Evolutionary conservation across 2,888 invertebrate genomes (phyloP).

Genomic region (Brachyopa scutellaris): DNA sequence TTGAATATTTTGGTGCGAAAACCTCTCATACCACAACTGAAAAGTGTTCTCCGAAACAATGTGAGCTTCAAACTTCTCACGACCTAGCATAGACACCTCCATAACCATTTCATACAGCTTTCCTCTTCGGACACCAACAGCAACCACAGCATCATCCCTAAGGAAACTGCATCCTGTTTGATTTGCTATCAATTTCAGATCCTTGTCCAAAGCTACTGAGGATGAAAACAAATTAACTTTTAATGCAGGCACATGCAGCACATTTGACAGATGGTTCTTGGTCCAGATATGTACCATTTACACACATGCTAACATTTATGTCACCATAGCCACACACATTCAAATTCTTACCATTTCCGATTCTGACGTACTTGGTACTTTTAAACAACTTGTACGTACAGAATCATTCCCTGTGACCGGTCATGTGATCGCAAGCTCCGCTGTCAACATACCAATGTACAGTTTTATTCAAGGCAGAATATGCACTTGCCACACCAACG

Average conservation of each 20-base stretch:
- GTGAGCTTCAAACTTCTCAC: background rate
- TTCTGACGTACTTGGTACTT: too few relatives aligned
- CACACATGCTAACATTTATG: background rate
- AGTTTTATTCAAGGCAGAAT: too few relatives aligned
- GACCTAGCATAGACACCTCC: background rate
- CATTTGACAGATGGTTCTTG: conserved; percentile 17
- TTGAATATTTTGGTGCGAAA: conserved; percentile 21
- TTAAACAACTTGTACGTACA: too few relatives aligned
- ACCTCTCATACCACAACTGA: conserved; percentile 17
- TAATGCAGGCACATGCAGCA: conserved; percentile 54
- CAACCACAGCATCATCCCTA: conserved; percentile 28
- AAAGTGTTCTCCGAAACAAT: background rate
- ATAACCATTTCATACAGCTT: conserved; percentile 26
- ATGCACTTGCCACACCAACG: too few relatives aligned
- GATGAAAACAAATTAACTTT: conserved; percentile 23
- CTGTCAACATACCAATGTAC: too few relatives aligned
- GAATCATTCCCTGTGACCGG: too few relatives aligned
- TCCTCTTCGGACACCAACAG: conserved; percentile 8
- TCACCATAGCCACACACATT: too few relatives aligned
- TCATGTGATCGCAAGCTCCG: too few relatives aligned
- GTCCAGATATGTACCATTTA: conserved; percentile 23
- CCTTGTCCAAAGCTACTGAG: conserved; percentile 1
- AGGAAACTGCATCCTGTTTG: conserved; percentile 24
- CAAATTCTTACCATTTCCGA: too few relatives aligned
- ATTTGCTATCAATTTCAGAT: conserved; percentile 12